phyloP scores from a whole-genome alignment of 2,888 invertebrate genomes.

The Beris morrisii region DNA sequence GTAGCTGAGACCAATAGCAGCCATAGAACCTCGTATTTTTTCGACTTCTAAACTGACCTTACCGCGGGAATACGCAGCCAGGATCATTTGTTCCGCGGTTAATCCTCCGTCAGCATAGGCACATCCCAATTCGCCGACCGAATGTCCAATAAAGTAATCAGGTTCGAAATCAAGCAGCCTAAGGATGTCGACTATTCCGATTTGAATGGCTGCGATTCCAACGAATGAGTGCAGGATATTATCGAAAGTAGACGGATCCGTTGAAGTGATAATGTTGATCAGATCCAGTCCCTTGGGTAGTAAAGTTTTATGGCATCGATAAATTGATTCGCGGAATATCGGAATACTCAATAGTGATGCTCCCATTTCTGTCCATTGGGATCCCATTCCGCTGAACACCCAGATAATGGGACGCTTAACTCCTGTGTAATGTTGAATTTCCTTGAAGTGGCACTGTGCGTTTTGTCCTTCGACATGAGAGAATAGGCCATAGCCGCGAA shows the following conservation, averaged over 20 bases:
- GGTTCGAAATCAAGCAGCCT: slow-evolving; percentile 64
- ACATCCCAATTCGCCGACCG: slow-evolving; percentile 92
- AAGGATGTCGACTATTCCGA: slow-evolving; percentile 67
- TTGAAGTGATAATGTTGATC: slow-evolving; percentile 65
- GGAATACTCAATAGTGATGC: slow-evolving; percentile 72
- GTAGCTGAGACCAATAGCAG: slow-evolving; percentile 75
- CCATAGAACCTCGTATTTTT: slow-evolving; percentile 81
- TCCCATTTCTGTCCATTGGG: slow-evolving; percentile 87
- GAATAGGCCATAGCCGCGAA: slow-evolving; percentile 71
- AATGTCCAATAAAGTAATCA: slow-evolving; percentile 83
- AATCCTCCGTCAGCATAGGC: slow-evolving; percentile 93
- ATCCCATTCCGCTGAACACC: slow-evolving; percentile 90
- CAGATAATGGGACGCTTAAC: slow-evolving; percentile 77
- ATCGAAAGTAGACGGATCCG: slow-evolving; percentile 64
- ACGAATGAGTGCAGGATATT: slow-evolving; percentile 72
- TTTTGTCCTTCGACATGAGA: slow-evolving; percentile 42
- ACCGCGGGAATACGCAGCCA: slow-evolving; percentile 82
- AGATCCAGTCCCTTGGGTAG: slow-evolving; percentile 66
- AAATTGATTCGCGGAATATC: slow-evolving; percentile 71
- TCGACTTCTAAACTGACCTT: slow-evolving; percentile 71
- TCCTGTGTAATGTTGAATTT: slow-evolving; percentile 65
- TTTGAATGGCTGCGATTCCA: slow-evolving; percentile 70
- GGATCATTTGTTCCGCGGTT: slow-evolving; percentile 82
- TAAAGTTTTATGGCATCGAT: slow-evolving; percentile 62
- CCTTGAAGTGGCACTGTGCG: slow-evolving; percentile 55